A percentile compares a stretch with the other conserved stretches of the same genome.
Conservation (phyloP, 2,113 vertebrate species). For the Shinisaurus crocodilurus region DNA sequence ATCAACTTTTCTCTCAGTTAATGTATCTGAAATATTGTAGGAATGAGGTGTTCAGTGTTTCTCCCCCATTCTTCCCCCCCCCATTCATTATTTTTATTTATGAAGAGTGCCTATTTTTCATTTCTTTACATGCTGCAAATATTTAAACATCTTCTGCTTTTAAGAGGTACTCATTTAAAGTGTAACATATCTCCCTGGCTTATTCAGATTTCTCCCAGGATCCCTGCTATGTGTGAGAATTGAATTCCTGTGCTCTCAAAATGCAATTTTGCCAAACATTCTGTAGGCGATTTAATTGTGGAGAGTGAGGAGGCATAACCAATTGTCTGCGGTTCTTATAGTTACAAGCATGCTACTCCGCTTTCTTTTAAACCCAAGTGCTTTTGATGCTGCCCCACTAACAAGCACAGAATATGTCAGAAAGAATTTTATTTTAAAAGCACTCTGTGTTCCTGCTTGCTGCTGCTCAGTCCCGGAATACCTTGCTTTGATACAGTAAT, state of each 20-base stretch:
- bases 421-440: not conserved
- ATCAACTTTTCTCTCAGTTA: not conserved
- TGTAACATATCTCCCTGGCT: not conserved
- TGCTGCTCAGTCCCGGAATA: slow-evolving; percentile 28
- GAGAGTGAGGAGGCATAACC: not conserved
- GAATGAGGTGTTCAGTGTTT: not conserved
- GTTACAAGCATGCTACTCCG: not conserved
- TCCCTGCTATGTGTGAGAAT: not conserved
- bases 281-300: slow-evolving; percentile 1
- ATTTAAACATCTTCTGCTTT: not conserved
- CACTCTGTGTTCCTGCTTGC: not conserved
- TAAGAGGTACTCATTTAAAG: not conserved
- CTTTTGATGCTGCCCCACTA: slow-evolving; percentile 8
- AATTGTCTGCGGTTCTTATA: not conserved
- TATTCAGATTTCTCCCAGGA: not conserved
- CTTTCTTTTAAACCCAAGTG: slow-evolving; percentile 32
- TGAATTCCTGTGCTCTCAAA: slow-evolving; percentile 14
- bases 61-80: not conserved
- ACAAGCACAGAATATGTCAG: not conserved
- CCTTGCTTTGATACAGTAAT: slow-evolving; percentile 10
- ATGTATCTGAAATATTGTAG: not conserved
- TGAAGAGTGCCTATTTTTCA: not conserved
- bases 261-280: not conserved
- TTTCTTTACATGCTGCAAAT: not conserved
- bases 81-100: slow-evolving; percentile 25